phyloP scores from a whole-genome alignment of 2,888 invertebrate genomes.

The Sylvicola cinctus region DNA sequence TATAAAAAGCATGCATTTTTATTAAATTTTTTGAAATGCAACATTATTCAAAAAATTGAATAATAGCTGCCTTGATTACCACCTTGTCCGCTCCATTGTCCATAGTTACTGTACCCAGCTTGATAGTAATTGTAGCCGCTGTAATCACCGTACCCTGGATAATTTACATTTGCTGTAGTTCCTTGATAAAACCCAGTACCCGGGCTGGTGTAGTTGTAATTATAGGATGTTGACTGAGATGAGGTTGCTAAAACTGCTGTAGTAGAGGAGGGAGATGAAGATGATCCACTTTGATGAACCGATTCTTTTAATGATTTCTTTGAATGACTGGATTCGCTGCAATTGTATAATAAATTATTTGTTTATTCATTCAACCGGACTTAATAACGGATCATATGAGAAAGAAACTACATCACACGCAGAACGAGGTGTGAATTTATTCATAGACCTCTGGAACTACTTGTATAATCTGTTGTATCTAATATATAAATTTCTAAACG shows the following conservation, averaged over 20 bases:
- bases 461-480: too few species aligned
- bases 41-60: too few species aligned
- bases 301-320: constrained; percentile 24
- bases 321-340: constrained; percentile 20
- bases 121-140: constrained; percentile 33
- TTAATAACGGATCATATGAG: too few species aligned
- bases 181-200: constrained; percentile 29
- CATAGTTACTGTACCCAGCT: constrained; percentile 31
- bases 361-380: too few species aligned
- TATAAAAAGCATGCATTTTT: too few species aligned
- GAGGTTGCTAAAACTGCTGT: constrained; percentile 23
- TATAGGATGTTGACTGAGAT: constrained; percentile 15
- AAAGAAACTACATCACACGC: too few species aligned
- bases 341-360: too few species aligned
- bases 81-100: constrained; percentile 36
- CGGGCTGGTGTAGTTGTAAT: constrained; percentile 19
- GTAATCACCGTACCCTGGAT: constrained; percentile 29
- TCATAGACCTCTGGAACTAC: too few species aligned
- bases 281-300: constrained; percentile 18
- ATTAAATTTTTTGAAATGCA: too few species aligned
- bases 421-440: too few species aligned
- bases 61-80: constrained; percentile 11
- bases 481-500: too few species aligned
- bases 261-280: constrained; percentile 19
- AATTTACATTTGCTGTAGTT: constrained; percentile 19